Conservation (phyloP, 2,888 invertebrate genomes). For the Ochropleura leucogaster region DNA sequence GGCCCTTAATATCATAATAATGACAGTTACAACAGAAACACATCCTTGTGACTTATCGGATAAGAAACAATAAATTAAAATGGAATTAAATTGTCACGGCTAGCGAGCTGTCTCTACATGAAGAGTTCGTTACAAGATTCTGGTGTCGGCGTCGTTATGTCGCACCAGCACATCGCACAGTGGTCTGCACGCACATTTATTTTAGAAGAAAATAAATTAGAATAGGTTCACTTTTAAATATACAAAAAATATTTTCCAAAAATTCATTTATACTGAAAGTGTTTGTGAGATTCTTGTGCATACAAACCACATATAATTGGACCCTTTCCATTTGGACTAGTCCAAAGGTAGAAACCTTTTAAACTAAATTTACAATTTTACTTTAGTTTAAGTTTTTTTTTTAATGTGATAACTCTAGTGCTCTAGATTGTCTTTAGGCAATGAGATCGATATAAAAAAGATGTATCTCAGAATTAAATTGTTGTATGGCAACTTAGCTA, state of each 20-base stretch:
- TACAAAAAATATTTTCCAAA: constrained; percentile 17
- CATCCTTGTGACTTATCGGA: constrained; percentile 62
- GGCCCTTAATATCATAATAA: constrained; percentile 58
- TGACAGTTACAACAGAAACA: constrained; percentile 67
- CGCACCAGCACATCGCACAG: constrained; percentile 12
- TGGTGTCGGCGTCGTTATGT: background rate
- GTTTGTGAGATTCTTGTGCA: constrained; percentile 72
- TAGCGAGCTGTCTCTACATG: constrained; percentile 50
- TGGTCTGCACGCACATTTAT: constrained; percentile 54
- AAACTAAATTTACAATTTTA: constrained; percentile 34
- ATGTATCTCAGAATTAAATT: background rate
- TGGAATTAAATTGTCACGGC: constrained; percentile 66
- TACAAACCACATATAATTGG: constrained; percentile 64
- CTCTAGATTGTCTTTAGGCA: background rate
- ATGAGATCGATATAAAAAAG: constrained; percentile 19
- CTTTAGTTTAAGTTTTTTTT: background rate
- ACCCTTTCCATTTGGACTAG: constrained; percentile 55
- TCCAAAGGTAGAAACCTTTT: constrained; percentile 63
- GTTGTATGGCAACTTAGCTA: background rate
- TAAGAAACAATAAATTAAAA: constrained; percentile 73
- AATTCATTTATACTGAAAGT: constrained; percentile 43
- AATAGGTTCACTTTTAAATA: constrained; percentile 21
- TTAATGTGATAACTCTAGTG: constrained; percentile 11
- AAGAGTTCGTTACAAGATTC: constrained; percentile 21
- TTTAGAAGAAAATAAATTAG: constrained; percentile 36